Evolutionary conservation across 2,888 invertebrate species (phyloP).

Genomic region (Clepsis dumicolana): DNA sequence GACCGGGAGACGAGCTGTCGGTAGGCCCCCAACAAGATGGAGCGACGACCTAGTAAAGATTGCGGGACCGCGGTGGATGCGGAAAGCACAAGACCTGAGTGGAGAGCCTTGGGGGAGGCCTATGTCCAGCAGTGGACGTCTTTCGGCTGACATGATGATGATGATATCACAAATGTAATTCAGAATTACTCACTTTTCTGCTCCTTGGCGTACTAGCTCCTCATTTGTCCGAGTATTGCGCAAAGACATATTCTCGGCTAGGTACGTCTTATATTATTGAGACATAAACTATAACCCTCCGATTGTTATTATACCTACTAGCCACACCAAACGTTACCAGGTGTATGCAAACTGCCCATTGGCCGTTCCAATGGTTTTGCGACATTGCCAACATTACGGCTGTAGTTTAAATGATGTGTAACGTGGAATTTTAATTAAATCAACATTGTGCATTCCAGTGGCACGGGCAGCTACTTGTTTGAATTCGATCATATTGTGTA

Average conservation of each 20-base stretch:
- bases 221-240: not conserved
- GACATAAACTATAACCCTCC: not conserved
- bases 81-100: too few species aligned
- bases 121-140: too few species aligned
- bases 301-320: not conserved
- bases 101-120: too few species aligned
- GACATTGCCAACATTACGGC: slow-evolving; percentile 9
- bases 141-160: too few species aligned
- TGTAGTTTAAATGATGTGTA: slow-evolving; percentile 18
- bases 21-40: too few species aligned
- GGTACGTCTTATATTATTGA: not conserved
- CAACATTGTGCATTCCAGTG: not conserved
- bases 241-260: not conserved
- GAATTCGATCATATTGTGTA: too few species aligned
- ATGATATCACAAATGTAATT: too few species aligned
- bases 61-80: too few species aligned
- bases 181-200: not conserved
- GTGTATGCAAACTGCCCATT: not conserved
- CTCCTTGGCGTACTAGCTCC: not conserved
- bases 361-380: not conserved
- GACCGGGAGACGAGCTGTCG: too few species aligned
- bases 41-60: too few species aligned
- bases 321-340: slow-evolving; percentile 1
- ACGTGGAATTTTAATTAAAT: not conserved
- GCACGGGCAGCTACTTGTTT: not conserved